A percentile compares a stretch with the other conserved stretches of the same genome.
phyloP scores from a whole-genome alignment of 1,140 invertebrate genomes.

The Maconellicoccus hirsutus region DNA sequence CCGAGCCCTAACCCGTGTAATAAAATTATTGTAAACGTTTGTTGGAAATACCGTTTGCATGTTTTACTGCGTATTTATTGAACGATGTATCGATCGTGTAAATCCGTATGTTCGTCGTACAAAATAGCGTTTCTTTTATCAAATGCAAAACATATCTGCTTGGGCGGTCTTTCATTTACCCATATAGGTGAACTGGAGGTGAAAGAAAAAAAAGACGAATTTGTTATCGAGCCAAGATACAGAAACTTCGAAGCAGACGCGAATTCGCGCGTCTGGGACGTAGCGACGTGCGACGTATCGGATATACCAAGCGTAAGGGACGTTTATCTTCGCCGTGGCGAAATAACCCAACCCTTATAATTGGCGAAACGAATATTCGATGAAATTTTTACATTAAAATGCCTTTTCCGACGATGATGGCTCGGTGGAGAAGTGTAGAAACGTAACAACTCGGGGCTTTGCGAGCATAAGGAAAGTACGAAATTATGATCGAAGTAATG shows the following conservation, averaged over 20 bases:
- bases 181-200: too few relatives aligned
- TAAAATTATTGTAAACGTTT: not conserved
- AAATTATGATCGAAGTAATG: constrained; percentile 9
- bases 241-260: too few relatives aligned
- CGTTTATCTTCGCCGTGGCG: not conserved
- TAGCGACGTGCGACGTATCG: too few relatives aligned
- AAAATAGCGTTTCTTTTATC: not conserved
- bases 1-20: too few relatives aligned
- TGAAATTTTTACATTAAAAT: not conserved
- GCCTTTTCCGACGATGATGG: not conserved
- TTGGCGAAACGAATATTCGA: not conserved
- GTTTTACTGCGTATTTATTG: not conserved
- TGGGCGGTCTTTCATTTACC: not conserved
- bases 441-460: not conserved
- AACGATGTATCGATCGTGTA: constrained; percentile 7
- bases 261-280: too few relatives aligned
- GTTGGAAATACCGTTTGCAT: not conserved
- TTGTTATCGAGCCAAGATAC: not conserved
- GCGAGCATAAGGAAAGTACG: constrained; percentile 2
- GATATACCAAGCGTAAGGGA: too few relatives aligned
- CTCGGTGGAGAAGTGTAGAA: not conserved
- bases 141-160: not conserved
- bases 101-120: not conserved
- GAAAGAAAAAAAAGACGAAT: not conserved
- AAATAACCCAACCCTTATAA: not conserved